Conservation (phyloP, 2,797 vertebrate species). For the Coregonus sp. region DNA sequence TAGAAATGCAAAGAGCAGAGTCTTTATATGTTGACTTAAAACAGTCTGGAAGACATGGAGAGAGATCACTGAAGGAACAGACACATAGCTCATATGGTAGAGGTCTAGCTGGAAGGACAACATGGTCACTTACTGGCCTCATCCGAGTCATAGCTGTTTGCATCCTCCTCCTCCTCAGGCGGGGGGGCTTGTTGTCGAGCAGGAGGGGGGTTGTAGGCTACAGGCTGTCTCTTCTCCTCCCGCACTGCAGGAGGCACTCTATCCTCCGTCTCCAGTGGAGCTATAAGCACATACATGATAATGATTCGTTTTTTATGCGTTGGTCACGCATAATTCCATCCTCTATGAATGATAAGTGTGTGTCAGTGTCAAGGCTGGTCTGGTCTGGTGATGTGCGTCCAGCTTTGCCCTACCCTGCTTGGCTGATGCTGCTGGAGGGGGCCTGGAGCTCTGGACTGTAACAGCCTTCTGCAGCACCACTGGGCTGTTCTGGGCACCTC, state of each 20-base stretch:
- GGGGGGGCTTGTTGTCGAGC: constrained; percentile 62
- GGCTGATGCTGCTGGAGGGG: constrained; percentile 41
- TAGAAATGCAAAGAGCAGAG: neutral
- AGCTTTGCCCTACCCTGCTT: constrained; percentile 78
- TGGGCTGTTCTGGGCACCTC: constrained; percentile 64
- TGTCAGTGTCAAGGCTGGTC: neutral
- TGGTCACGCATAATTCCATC: neutral
- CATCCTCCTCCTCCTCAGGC: constrained; percentile 86
- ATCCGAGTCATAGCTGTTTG: constrained; percentile 94
- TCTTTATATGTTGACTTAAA: neutral
- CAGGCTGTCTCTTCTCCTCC: constrained; percentile 80
- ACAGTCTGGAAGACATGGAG: neutral
- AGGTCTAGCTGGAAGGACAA: constrained; percentile 17
- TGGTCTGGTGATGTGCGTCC: neutral
- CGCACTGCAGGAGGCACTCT: constrained; percentile 61
- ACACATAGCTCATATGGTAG: neutral
- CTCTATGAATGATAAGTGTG: neutral
- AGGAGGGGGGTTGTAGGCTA: constrained; percentile 59
- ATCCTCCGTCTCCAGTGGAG: constrained; percentile 64
- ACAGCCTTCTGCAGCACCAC: constrained; percentile 80
- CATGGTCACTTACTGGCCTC: constrained; percentile 86
- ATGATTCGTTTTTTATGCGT: neutral
- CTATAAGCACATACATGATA: constrained; percentile 39
- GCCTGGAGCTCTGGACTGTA: constrained; percentile 80
- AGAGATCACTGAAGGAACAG: constrained; percentile 16